phyloP scores from a whole-genome alignment of 1,140 invertebrate genomes.

The Drosophila truncata region DNA sequence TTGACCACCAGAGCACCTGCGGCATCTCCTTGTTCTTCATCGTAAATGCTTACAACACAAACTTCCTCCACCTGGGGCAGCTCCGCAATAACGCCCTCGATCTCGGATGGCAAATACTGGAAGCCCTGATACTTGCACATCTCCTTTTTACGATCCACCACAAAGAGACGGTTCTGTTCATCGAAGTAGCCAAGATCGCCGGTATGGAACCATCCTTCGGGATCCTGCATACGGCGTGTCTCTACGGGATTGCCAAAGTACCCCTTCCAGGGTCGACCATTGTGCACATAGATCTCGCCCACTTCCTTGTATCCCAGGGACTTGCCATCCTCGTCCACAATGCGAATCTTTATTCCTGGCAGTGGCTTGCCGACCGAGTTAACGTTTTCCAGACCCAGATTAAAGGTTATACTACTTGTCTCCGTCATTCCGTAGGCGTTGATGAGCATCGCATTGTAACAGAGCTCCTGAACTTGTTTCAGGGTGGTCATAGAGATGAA shows the following conservation, averaged over 20 bases:
- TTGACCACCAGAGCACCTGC: constrained; percentile 8
- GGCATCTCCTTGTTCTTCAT: not conserved
- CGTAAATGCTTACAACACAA: constrained; percentile 1
- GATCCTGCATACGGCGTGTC: not conserved
- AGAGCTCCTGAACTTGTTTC: constrained; percentile 3
- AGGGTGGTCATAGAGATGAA: constrained; percentile 1
- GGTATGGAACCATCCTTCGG: constrained; percentile 4
- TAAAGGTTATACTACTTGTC: constrained; percentile 1
- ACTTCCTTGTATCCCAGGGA: constrained; percentile 4
- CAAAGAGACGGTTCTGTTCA: not conserved
- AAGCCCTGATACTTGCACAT: not conserved
- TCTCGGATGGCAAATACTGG: constrained; percentile 3
- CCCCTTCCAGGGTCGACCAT: not conserved
- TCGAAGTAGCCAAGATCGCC: constrained; percentile 3
- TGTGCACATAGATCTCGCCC: not conserved
- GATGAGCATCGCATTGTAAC: constrained; percentile 1
- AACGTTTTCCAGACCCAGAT: not conserved
- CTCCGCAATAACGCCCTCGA: constrained; percentile 2
- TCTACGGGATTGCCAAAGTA: constrained; percentile 5
- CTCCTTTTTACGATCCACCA: constrained; percentile 3
- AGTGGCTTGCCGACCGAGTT: constrained; percentile 3
- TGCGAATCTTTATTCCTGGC: constrained; percentile 2
- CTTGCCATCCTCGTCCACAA: constrained; percentile 2
- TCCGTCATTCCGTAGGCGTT: constrained; percentile 4
- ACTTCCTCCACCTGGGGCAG: not conserved